Conservation (phyloP, 2,113 vertebrate species). For the Probosciger aterrimus region DNA sequence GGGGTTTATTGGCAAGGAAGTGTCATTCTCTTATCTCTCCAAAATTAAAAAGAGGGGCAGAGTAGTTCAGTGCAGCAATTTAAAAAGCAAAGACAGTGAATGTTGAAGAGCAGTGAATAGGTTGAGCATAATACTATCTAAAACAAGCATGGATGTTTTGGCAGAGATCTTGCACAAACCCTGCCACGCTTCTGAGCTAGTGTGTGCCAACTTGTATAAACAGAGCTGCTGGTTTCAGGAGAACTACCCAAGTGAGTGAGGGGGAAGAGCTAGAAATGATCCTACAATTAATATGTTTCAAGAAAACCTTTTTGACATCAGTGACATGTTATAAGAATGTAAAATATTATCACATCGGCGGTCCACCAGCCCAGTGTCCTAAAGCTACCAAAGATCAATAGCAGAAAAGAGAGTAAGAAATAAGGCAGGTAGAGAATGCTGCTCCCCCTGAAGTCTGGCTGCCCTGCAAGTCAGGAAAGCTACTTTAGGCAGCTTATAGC, state of each 20-base stretch:
- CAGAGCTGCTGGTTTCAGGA: background rate
- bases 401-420: background rate
- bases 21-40: background rate
- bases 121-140: background rate
- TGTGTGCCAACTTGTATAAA: background rate
- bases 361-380: background rate
- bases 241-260: background rate
- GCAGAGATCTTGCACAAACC: background rate
- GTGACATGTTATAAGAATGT: background rate
- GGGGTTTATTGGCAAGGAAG: background rate
- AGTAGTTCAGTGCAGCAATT: background rate
- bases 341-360: background rate
- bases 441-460: background rate
- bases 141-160: background rate
- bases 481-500: background rate
- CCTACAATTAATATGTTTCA: background rate
- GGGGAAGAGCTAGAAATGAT: background rate
- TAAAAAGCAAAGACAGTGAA: background rate
- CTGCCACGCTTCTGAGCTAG: background rate
- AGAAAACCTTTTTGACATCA: background rate
- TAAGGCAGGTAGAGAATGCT: background rate
- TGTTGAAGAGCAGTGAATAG: background rate
- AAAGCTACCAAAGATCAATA: background rate
- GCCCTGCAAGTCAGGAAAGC: background rate
- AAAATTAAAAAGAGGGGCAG: background rate